Conservation (phyloP, 2,797 vertebrate genomes). For the Poecilia wingei region DNA sequence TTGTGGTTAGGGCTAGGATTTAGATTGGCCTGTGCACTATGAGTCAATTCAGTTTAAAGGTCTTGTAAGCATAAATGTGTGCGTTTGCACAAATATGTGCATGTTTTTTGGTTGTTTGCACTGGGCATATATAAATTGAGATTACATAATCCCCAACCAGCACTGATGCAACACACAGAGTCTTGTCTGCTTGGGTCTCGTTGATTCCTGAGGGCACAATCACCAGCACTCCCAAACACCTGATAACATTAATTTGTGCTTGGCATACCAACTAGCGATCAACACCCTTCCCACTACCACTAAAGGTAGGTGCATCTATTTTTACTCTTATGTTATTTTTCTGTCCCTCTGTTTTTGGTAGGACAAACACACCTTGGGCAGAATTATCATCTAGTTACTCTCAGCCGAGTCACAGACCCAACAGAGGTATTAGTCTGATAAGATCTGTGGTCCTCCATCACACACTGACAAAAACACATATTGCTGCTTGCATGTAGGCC, state of each 20-base stretch:
- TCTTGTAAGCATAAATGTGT: background rate
- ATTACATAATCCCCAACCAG: conserved; percentile 43
- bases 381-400: conserved; percentile 61
- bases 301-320: conserved; percentile 14
- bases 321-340: conserved; percentile 37
- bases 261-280: conserved; percentile 21
- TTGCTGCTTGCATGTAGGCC: conserved; percentile 42
- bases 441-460: conserved; percentile 61
- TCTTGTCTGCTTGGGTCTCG: conserved; percentile 31
- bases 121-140: conserved; percentile 31
- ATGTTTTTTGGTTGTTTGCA: conserved; percentile 20
- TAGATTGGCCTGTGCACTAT: background rate
- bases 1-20: background rate
- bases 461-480: conserved; percentile 46
- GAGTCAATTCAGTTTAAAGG: background rate
- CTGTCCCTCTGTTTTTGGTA: conserved; percentile 29
- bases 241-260: conserved; percentile 60
- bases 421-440: conserved; percentile 64
- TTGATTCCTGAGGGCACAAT: conserved; percentile 53
- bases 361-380: conserved; percentile 53
- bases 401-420: conserved; percentile 55
- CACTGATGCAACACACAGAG: conserved; percentile 37
- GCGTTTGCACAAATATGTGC: background rate
- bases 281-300: background rate
- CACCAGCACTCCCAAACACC: conserved; percentile 54